Evolutionary conservation across 1,140 invertebrate species (phyloP), one percentile per base, ranked within the genome.

Genomic region (Drosophila ohnishii): DNA sequence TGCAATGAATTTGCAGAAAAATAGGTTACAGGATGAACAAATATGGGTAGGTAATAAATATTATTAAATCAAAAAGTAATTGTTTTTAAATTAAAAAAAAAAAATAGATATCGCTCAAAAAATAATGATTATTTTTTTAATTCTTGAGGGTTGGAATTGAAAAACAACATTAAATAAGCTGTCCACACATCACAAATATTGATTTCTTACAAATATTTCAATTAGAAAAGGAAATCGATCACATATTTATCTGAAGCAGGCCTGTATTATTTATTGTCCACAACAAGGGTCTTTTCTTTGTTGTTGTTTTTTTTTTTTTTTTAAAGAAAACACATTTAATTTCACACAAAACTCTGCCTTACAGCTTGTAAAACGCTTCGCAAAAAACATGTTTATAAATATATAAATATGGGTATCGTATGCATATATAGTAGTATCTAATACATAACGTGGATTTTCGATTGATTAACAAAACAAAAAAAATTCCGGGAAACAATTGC

Each of bases 401-500:
- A 71, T 71, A 59, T 67, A 70, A 50, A 70, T 70, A 71, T 35
- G 28, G 51, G 42, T 59, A 58, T 57, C 39, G 11, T 69, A 67
- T 53, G 34, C 30, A 40, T 51, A 53, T 67, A 58, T 60, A 42
- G 50, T 48, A 58, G 30, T 55, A 63, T 53, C 64, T 74, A 57
- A 35, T 64, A 48, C 71, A 44, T 78, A 60, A 40, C 51, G 42
- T 40, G 39, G 63, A 25, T 67, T 70, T 34, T 63, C 37, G 42
- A 63, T 44, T 58, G 28, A 14, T 71, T 73, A 88, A 88, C 69
- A 88, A 25, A 82, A 67, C 58, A 75, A 84, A 84, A 66, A 80
- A 63, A 85, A 85, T 80, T 67, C 53, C 34, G 77, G 62, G n/a
- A 75, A 53, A 65, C 48, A 22, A 32, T 75, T 39, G 73, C 53